Evolutionary conservation across 2,888 invertebrate genomes (phyloP), one percentile per base, ranked within the genome.

Genomic region (Metopia argyrocephala): DNA sequence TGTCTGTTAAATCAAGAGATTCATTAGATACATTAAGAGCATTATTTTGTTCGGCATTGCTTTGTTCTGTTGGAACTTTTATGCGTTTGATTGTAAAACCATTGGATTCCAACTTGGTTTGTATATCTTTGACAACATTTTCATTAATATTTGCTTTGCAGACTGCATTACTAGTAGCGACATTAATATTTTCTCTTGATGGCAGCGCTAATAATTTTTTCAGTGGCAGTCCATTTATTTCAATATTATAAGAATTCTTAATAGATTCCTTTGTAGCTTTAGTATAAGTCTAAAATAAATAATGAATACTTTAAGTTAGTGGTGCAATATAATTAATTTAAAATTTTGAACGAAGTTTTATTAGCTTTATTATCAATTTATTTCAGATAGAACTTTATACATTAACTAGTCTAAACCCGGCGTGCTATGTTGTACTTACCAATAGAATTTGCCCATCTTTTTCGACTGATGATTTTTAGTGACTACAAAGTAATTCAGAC

Each of bases 91-190:
- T 79, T 1, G 85, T 86, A 71, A 86, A 86, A 21, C 86, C 86
- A 78, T 86, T 86, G 2, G 83, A 83, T 82, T 85, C 86, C 18
- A 86, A 79, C 61, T 84, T 84, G 4, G 84, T 83, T 84, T 85
- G 84, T 7, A 86, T 81, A 82, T 85, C 80, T 82, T 85, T 79
- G 1, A 83, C 78, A 62, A 81, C 59, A 54, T 27, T 81, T 66
- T 81, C 81, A 28, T 78, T 78, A 15, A 61, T 18, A 45, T 76
- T 38, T 59, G 65, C 45, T 38, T 70, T 74, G 25, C 25, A 48
- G 31, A 21, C 21, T 21, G 28, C 38, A 48, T 52, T 50, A 5
- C 5, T 54, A 28, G 18, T n/a, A 1, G 7, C 31, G 1, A 12
- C 25, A 45, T 38, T 52, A 6, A 23, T 9, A 23, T 21, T 46